These are phyloP conservation scores for Reticulitermes lucifugus DNA, from an alignment of 2,888 invertebrate species.

Conservation along the genomic window DNA sequence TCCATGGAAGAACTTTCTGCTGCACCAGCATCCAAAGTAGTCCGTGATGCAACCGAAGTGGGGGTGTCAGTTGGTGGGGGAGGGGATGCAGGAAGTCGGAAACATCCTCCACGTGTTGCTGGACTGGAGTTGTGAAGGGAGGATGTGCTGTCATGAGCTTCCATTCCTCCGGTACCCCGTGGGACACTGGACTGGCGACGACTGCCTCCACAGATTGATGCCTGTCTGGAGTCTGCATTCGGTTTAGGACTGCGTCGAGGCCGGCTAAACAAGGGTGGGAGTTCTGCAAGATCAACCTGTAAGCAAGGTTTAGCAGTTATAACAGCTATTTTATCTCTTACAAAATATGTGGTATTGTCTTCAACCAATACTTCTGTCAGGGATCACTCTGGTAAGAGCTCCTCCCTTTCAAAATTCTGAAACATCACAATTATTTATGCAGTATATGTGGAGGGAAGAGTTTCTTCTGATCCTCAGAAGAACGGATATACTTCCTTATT, in stretches of 20 bases:
- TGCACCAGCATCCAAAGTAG: slow-evolving; percentile 40
- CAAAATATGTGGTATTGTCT: too few species aligned
- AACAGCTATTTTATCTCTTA: not conserved
- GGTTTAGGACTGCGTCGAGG: slow-evolving; percentile 84
- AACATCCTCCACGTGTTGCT: slow-evolving; percentile 63
- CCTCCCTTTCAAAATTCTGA: too few species aligned
- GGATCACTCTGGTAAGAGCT: too few species aligned
- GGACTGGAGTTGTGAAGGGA: slow-evolving; percentile 67
- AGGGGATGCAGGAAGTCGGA: slow-evolving; percentile 65
- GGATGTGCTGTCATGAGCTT: slow-evolving; percentile 69
- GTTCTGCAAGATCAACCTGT: slow-evolving; percentile 73
- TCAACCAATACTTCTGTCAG: too few species aligned
- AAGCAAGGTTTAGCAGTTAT: slow-evolving; percentile 32
- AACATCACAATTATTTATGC: too few species aligned
- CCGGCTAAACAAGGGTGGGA: slow-evolving; percentile 85
- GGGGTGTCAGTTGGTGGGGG: slow-evolving; percentile 54
- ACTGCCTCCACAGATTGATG: slow-evolving; percentile 78
- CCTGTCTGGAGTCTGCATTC: slow-evolving; percentile 81
- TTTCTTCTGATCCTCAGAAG: too few species aligned
- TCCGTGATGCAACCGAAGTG: slow-evolving; percentile 36
- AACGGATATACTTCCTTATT: too few species aligned
- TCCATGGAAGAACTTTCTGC: not conserved
- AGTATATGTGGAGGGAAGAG: too few species aligned
- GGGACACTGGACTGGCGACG: slow-evolving; percentile 77
- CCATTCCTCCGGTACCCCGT: slow-evolving; percentile 64